Evolutionary conservation across 2,888 invertebrate genomes (phyloP), one percentile per base, ranked within the genome.

Genomic region (Gerris lacustris): DNA sequence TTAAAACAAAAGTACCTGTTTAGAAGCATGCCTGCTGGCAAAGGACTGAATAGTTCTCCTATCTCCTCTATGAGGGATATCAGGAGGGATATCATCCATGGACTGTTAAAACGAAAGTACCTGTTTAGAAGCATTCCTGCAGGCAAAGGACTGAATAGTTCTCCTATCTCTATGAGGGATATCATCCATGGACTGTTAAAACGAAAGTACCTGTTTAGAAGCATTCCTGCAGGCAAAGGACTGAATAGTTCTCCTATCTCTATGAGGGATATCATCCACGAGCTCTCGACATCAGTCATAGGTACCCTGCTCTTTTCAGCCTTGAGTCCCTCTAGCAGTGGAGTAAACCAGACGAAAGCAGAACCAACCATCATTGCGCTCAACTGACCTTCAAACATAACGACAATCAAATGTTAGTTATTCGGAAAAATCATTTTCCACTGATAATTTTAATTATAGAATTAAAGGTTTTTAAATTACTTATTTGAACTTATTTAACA

Each of bases 21-120:
- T 64, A 17, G 6, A 17, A 64, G n/a, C n/a, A 72, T 70, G 44
- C 72, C 72, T 44, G 72, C 67, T 4, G 73, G 73, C 44, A 74
- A 31, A 43, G 73, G 72, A n/a, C 70, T 69, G 0, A 72, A 1
- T 2, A 73, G 11, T 45, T 72, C 72, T 5, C 72, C 73, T 62
- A 74, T 45, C 64, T 74, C 74, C 15, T 55, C 55, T 9, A 55
- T 55, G 9, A 55, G 9, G 7, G 55, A 55, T 55, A 55, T 55
- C 55, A 55, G n/a, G n/a, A n/a, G n/a, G n/a, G n/a, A n/a, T n/a
- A n/a, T n/a, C n/a, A n/a, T n/a, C n/a, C n/a, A n/a, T n/a, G n/a
- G n/a, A n/a, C n/a, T n/a, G n/a, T n/a, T n/a, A n/a, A n/a, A n/a
- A n/a, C n/a, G n/a, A n/a, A n/a, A n/a, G n/a, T 64, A 64, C 64